Base-by-base conservation (phyloP, 2,888 invertebrate species). In the Pteria penguin region DNA sequence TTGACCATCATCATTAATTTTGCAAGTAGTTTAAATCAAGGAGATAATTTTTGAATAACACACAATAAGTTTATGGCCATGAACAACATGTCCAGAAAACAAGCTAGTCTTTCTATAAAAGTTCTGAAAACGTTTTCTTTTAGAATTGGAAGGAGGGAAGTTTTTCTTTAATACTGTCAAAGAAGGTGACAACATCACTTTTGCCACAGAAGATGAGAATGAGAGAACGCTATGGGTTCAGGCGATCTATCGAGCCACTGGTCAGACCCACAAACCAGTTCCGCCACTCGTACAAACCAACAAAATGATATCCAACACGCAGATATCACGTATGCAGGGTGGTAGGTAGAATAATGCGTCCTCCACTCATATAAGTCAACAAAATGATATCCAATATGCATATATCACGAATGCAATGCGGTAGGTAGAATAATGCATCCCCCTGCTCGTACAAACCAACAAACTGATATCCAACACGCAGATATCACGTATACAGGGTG, bases 211-310 rank as follows among this genome's bases (percentile, higher is more conserved):
- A 58, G 92, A 92, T 79, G 92, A 99, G 93, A 98, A 97, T 90
- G 99, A 99, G 92, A 96, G 98, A 88, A 98, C 98, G 91, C 93
- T 98, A 82, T 99, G 99, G 99, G 99, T 99, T 36, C 99, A 98
- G 96, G 99, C 99, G 1, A 95, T 99, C 94, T 99, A 99, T 93
- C 94, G 99, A 86, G 99, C 99, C n/a, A 99, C 99, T 1, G 99
- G 99, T 4, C 99, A 99, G 93, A 97, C 98, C 68, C 98, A 99
- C 93, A 99, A 99, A 92, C 99, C 99, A 5, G 97, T 98, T 1
- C 98, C 99, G 5, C 98, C 98, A 0, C 92, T 86, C 70, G 90
- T 82, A 45, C 96, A 96, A 24, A 95, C 95, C 2, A 88, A 88
- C 78, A 89, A 88, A 77, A 45, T 45, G 45, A 89, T 89, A 66